Base-by-base conservation (phyloP, 2,113 vertebrate genomes). In the Sarotherodon lohbergeri region DNA sequence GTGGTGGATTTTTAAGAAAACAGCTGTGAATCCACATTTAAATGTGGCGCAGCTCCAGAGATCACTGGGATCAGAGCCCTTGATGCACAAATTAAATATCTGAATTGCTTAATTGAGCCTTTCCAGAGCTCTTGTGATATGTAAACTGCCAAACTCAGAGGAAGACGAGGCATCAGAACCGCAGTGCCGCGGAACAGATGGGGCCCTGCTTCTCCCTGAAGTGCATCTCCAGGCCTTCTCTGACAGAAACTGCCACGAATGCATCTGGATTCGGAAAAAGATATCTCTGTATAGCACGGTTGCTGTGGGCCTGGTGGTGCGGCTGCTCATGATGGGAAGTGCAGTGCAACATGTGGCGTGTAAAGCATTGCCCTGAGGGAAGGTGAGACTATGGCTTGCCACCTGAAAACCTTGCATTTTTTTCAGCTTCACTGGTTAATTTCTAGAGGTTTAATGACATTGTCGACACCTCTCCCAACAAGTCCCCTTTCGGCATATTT, bases 1-100 rank as follows among this genome's bases (percentile, higher is more conserved):
- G 43, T 57, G 32, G 43, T 59, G 29, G 43, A 81, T 78, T 81
- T 84, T 80, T 48, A 71, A 86, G 57, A 85, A 76, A 87, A 92
- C 93, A 93, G 89, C 88, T 90, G 88, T 83, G 87, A 91, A 91
- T 83, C 83, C 22, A 39, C 78, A 89, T 85, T 80, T 88, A 73
- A 84, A 88, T 39, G 36, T 94, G 94, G 90, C 91, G 85, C 80
- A 39, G 90, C 86, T 94, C 92, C 92, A 94, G 88, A 91, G 81
- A 91, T 91, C 57, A 43, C 66, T 71, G 81, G 76, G 90, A 91
- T 85, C 57, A 80, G 78, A 85, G 89, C 85, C 79, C 71, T 93
- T 93, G 85, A 95, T 94, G 66, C 71, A 68, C 90, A 93, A 91
- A 92, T 92, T 91, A 94, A 93, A 93, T 84, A 93, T 90, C 83